Evolutionary conservation across 2,797 vertebrate genomes (phyloP).

Genomic region (Pantherophis alleghaniensis): DNA sequence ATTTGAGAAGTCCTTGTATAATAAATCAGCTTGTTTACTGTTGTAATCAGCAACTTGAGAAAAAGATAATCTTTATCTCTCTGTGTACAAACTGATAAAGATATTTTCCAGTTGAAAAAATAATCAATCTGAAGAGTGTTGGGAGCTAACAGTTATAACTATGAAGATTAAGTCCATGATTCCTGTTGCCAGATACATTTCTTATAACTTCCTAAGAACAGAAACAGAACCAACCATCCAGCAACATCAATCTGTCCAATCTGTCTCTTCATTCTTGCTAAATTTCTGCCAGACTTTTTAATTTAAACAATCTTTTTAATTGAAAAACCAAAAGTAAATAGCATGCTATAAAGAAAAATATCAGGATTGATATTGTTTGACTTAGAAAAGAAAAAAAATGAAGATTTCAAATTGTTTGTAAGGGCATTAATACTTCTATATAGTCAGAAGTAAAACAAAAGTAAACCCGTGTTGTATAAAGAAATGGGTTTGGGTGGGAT

Average conservation of each 20-base stretch:
- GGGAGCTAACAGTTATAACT: background rate
- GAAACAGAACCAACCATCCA: background rate
- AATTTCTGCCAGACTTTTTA: background rate
- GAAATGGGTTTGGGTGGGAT: background rate
- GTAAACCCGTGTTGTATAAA: background rate
- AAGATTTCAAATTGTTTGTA: background rate
- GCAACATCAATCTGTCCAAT: background rate
- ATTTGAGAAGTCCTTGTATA: background rate
- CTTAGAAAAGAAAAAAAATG: background rate
- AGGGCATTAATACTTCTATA: background rate
- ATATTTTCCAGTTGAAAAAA: background rate
- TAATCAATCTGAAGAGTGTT: background rate
- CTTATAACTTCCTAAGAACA: background rate
- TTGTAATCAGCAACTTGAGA: background rate
- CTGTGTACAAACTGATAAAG: background rate
- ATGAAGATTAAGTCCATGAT: background rate
- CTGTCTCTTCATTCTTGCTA: background rate
- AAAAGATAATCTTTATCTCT: background rate
- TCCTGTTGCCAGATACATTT: background rate
- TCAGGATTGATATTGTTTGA: background rate
- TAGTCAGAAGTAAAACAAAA: background rate
- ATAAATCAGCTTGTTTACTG: background rate
- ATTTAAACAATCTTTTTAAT: background rate
- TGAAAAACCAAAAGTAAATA: background rate
- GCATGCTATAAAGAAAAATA: background rate